Base-by-base conservation (phyloP, 2,113 vertebrate genomes). In the Hyperopisus bebe region DNA sequence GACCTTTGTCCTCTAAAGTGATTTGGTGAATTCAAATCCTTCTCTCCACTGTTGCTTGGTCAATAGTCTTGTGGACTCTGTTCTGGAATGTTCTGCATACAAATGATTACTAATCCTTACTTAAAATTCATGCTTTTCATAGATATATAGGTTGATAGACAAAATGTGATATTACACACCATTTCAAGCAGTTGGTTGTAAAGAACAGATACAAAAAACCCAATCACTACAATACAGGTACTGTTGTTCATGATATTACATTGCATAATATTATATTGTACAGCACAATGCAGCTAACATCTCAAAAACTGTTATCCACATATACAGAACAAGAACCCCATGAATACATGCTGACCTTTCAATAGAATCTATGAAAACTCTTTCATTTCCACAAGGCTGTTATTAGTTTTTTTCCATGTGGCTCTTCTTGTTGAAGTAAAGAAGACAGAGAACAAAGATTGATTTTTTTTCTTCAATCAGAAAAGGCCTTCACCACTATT, bases 11-110 rank as follows among this genome's bases (percentile, higher is more conserved):
- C 86, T 92, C 89, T 53, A 89, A 66, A 86, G 90, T 87, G 51
- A 80, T 86, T 89, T 88, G 84, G 85, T 46, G 89, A 91, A 89
- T 90, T 86, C 39, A n/a, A 42, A 90, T 83, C 85, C 77, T 55
- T 66, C 46, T 80, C 85, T 86, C 80, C 86, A 39, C 90, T 86
- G 87, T 62, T 90, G 88, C 70, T 85, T 92, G 88, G 88, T 90
- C 82, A 80, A 53, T 74, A 17, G 89, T 48, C 89, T 39, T 62
- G 46, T 89, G n/a, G 80, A 62, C 84, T 90, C 88, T 74, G 51
- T 90, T 90, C 89, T 90, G 86, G 82, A 91, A 88, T 70, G 48
- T 90, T 90, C 88, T 90, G 88, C 88, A 92, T 90, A 89, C 88
- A 88, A 92, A 92, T 91, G 5, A 91, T 84, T 51, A 83, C 39